Evolutionary conservation across 2,888 invertebrate genomes (phyloP), one percentile per base, ranked within the genome.

Genomic region (Agonum fuliginosum): DNA sequence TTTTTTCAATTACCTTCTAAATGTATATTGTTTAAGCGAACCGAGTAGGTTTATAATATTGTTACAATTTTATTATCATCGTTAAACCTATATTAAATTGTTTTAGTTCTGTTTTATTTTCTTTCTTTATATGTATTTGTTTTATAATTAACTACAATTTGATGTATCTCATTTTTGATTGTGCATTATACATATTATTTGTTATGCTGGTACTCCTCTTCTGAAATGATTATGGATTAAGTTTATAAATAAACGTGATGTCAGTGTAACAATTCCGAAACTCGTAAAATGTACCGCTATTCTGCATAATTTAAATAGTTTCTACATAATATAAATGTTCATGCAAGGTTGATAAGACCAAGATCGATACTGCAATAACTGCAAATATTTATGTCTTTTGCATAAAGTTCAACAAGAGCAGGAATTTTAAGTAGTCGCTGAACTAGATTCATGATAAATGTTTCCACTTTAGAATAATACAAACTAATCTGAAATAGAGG

Each of bases 341-440:
- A 54, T 54, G 54, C 27, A 54, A 27, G n/a, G 24, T 54, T 48
- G 54, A 27, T 54, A 24, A 54, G n/a, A 14, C 4, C n/a, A n/a
- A n/a, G 24, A 54, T 54, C 54, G 54, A 54, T 54, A 54, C 5
- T 12, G 54, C 54, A 54, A 48, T 24, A 54, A 54, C 24, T n/a
- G 54, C 54, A 54, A 24, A 54, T 12, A 24, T n/a, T n/a, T 24
- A 54, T 54, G 20, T 20, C 19, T 54, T 27, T 22, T 24, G 10
- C 20, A 19, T 27, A 19, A 19, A 3, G 10, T 17, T 48, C 12
- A 48, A 48, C 48, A 10, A 10, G 48, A 17, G 20, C 1, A 12
- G 19, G 48, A 48, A 48, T 48, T 17, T 10, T 17, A 48, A 48
- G 48, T 48, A 19, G 17, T 48, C 17, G 10, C 19, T 17, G 17